Percentiles rank a stretch among this genome's conserved stretches.
These are phyloP conservation scores for Actinemys pallida DNA, from an alignment of 2,113 vertebrate genomes.

Conservation along the genomic window DNA sequence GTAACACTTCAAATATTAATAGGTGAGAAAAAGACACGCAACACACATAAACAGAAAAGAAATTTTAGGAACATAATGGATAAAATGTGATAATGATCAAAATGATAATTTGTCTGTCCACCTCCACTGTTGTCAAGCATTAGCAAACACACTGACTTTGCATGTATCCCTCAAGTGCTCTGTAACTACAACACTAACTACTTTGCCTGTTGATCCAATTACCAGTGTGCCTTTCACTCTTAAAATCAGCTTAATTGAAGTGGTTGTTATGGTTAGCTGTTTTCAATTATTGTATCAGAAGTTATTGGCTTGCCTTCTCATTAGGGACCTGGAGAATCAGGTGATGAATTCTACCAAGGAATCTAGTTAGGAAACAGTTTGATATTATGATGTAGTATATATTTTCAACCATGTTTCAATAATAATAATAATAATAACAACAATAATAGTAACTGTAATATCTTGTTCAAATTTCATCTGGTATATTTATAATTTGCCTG, in stretches of 20 bases:
- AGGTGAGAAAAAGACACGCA: background rate
- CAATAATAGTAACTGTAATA: no score
- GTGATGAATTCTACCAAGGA: background rate
- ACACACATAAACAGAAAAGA: background rate
- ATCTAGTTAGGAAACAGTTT: background rate
- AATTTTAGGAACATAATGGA: background rate
- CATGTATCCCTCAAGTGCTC: background rate
- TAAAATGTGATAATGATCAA: background rate
- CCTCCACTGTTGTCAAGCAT: background rate
- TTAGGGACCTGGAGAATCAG: constrained; percentile 16
- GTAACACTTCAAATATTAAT: background rate
- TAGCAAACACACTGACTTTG: background rate
- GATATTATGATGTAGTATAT: background rate
- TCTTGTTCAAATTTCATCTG: background rate
- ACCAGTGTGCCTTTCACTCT: constrained; percentile 2
- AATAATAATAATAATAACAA: background rate
- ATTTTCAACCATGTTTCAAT: background rate
- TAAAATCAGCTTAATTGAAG: constrained; percentile 42
- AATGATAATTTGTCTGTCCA: background rate
- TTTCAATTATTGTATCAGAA: constrained; percentile 52
- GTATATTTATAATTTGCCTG: background rate
- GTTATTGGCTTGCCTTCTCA: constrained; percentile 34
- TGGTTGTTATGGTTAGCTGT: constrained; percentile 37
- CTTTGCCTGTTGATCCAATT: background rate
- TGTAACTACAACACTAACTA: background rate